A percentile compares a stretch with the other conserved stretches of the same genome.
Conservation (phyloP, 2,797 vertebrate genomes). For the Lerista edwardsae region DNA sequence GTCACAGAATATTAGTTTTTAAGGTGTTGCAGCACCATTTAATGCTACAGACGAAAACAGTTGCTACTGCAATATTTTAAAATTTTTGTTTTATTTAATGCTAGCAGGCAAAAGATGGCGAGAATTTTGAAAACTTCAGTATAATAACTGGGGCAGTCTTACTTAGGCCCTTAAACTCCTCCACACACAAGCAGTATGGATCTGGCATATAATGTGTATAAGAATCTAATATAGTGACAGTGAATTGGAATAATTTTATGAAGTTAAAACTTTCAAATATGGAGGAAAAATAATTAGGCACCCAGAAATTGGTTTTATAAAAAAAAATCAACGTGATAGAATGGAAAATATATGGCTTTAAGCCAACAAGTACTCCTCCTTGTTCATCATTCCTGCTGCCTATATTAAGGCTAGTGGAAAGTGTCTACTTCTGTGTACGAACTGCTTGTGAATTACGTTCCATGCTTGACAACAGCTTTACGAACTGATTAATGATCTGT, state of each 20-base stretch:
- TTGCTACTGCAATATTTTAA: neutral
- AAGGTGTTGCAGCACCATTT: neutral
- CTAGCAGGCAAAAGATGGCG: neutral
- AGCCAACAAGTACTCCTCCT: neutral
- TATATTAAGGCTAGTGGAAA: slow-evolving; percentile 9
- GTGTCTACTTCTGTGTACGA: neutral
- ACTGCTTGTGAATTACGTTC: slow-evolving; percentile 29
- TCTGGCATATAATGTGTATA: neutral
- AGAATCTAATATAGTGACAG: neutral
- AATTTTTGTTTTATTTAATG: neutral
- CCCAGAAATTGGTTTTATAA: neutral
- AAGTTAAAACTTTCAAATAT: neutral
- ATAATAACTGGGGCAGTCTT: neutral
- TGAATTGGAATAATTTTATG: neutral
- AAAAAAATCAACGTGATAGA: slow-evolving; percentile 2
- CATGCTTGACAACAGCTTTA: slow-evolving; percentile 44
- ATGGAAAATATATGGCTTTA: rapidly evolving
- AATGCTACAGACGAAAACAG: too few relatives aligned
- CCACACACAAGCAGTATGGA: neutral
- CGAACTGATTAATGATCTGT: slow-evolving; percentile 37
- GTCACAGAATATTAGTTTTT: too few relatives aligned
- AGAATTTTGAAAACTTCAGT: neutral
- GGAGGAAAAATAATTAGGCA: neutral
- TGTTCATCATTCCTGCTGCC: slow-evolving; percentile 5
- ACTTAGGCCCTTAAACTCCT: neutral